Evolutionary conservation across 1,140 invertebrate genomes (phyloP), one percentile per base, ranked within the genome.

Genomic region (Eupristina koningsbergeri): DNA sequence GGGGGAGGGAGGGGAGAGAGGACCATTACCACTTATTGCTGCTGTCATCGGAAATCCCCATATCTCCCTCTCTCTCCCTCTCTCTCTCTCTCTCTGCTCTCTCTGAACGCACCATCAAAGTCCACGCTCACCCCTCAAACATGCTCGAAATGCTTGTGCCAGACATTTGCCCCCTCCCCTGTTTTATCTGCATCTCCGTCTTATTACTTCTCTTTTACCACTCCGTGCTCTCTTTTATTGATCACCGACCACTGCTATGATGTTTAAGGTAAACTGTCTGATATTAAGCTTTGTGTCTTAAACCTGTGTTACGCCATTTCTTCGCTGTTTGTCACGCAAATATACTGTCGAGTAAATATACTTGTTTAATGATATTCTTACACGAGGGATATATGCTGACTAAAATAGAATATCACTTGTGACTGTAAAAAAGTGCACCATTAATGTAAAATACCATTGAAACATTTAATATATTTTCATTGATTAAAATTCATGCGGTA

Each of bases 51-150:
- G 19, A 22, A 17, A 67, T 58, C 31, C 53, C n/a, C n/a, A n/a
- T n/a, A n/a, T n/a, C n/a, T n/a, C n/a, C n/a, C 11, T 45, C 6
- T 11, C 41, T 45, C 41, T 5, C 41, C 6, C 6, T 5, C 41
- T 7, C 41, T 45, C 11, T 41, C n/a, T 0, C 3, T 19, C 19
- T 6, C 19, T 11, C 13, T 15, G 50, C 29, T 22, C 26, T 34
- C 19, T 0, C 8, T 7, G 53, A 74, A 81, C 74, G 53, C 53
- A 34, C 71, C 80, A 81, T 81, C 69, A 81, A 81, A 81, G 74
- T 81, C 69, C 58, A 31, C 80, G 58, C 1, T 45, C 8, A 39
- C 80, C 15, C 47, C 13, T 29, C 17, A 22, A 71, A 74, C 53
- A 47, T 63, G 63, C 58, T 34, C 39, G 41, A 53, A 64, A 39